Evolutionary conservation across 2,797 vertebrate genomes (phyloP), one percentile per base, ranked within the genome.

Genomic region (Xenentodon cancila): DNA sequence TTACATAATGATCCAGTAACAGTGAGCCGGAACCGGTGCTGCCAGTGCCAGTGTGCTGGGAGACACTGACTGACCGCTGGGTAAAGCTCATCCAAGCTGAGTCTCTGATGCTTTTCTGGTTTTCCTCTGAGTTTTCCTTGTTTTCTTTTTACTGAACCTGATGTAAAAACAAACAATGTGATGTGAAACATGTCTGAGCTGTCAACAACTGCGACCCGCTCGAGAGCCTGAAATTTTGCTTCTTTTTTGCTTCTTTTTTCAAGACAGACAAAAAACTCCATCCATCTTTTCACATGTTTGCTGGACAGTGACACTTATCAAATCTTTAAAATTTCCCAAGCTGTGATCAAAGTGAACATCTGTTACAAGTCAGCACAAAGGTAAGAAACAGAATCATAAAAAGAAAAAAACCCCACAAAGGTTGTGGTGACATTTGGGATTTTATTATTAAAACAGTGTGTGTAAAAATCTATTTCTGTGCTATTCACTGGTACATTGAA

Each of bases 1-100:
- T 92, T 89, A 88, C 90, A 90, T 90, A 91, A 93, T 90, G 89
- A 84, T 73, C 81, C 86, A 69, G 77, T 84, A 79, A 87, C 73
- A 66, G 80, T 37, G 71, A 80, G 76, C 50, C 76, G 67, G 89
- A 79, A 88, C 88, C 77, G 59, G 88, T 72, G 74, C 89, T 57
- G 68, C 77, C 81, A 82, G 85, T 89, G 80, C 90, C 88, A 89
- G 83, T 68, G 76, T 61, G 74, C 73, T 61, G 78, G 56, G 67
- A 79, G 73, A 74, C 76, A 59, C 73, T 9, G 47, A 71, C 55
- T 21, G 69, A 74, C 65, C 18, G 43, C 78, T 18, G 77, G 49
- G 45, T 42, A 2, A 19, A 67, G 65, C 56, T 79, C 75, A 2
- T 16, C 70, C 52, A 30, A 48, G 56, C 58, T 48, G 46, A 32